Percentiles rank a stretch among this genome's conserved stretches.
phyloP scores from a whole-genome alignment of 2,113 vertebrate genomes.

The Neolamprologus tretocephalus region DNA sequence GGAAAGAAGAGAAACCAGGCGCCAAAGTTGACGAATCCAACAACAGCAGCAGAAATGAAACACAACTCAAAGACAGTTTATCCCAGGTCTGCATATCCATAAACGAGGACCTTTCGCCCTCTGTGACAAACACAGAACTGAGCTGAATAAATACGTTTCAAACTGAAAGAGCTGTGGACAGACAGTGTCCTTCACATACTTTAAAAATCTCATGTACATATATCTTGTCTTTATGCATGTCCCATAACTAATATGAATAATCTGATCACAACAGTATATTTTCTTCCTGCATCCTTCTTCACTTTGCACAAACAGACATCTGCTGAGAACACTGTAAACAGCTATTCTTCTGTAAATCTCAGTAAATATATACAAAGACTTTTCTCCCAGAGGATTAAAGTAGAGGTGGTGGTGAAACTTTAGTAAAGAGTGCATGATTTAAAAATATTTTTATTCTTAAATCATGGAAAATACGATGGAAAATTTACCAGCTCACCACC shows the following conservation, averaged over 20 bases:
- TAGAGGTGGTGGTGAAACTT: neutral
- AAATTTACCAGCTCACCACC: neutral
- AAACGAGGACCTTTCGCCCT: slow-evolving; percentile 42
- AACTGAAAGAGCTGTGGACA: neutral
- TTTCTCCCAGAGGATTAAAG: neutral
- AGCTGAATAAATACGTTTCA: slow-evolving; percentile 7
- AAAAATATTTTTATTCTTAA: neutral
- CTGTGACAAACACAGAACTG: neutral
- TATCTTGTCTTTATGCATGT: slow-evolving; percentile 2
- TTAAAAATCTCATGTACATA: slow-evolving; percentile 24
- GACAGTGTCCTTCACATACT: neutral
- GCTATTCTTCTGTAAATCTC: slow-evolving; percentile 24
- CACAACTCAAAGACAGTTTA: neutral
- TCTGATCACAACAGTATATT: neutral
- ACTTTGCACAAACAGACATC: slow-evolving; percentile 44
- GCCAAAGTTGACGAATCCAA: neutral
- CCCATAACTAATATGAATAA: slow-evolving; percentile 17
- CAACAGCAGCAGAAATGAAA: neutral
- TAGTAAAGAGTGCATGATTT: neutral
- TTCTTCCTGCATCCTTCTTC: slow-evolving; percentile 21
- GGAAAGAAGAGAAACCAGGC: neutral
- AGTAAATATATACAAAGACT: slow-evolving; percentile 44
- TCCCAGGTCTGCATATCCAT: slow-evolving; percentile 21
- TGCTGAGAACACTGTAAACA: slow-evolving; percentile 52
- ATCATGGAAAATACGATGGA: neutral